phyloP scores from a whole-genome alignment of 2,888 invertebrate species.

The Parnassius glacialis region DNA sequence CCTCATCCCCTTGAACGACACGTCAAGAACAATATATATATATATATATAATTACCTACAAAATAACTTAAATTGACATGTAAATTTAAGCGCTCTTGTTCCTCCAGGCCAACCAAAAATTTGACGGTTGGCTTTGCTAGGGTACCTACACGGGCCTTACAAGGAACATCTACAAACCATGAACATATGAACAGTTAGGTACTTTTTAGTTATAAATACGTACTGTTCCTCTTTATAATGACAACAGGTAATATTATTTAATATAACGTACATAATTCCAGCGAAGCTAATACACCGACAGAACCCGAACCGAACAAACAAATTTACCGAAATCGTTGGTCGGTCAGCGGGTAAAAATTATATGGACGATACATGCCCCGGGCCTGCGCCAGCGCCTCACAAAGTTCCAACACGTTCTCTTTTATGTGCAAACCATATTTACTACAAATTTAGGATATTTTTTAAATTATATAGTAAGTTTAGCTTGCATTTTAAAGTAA shows the following conservation, averaged over 20 bases:
- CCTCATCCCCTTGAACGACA: too few species aligned
- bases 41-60: slow-evolving; percentile 23
- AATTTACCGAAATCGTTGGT: slow-evolving; percentile 74
- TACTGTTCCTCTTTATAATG: slow-evolving; percentile 21
- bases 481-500: too few species aligned
- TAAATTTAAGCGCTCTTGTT: slow-evolving; percentile 29
- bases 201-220: too few species aligned
- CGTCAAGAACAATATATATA: too few species aligned
- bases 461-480: too few species aligned
- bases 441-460: background rate
- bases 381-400: slow-evolving; percentile 40
- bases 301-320: slow-evolving; percentile 71
- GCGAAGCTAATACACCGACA: slow-evolving; percentile 65
- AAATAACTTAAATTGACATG: slow-evolving; percentile 32
- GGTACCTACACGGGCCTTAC: too few species aligned
- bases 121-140: too few species aligned
- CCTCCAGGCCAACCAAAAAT: too few species aligned
- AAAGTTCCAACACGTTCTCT: slow-evolving; percentile 17
- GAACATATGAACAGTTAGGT: too few species aligned
- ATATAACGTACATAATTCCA: slow-evolving; percentile 60
- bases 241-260: slow-evolving; percentile 59
- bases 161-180: too few species aligned
- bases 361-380: slow-evolving; percentile 46
- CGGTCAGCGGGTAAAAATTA: slow-evolving; percentile 65
- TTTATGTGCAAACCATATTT: slow-evolving; percentile 19